Evolutionary conservation across 2,113 vertebrate genomes (phyloP), one percentile per base, ranked within the genome.

Genomic region (Xenus cinereus): DNA sequence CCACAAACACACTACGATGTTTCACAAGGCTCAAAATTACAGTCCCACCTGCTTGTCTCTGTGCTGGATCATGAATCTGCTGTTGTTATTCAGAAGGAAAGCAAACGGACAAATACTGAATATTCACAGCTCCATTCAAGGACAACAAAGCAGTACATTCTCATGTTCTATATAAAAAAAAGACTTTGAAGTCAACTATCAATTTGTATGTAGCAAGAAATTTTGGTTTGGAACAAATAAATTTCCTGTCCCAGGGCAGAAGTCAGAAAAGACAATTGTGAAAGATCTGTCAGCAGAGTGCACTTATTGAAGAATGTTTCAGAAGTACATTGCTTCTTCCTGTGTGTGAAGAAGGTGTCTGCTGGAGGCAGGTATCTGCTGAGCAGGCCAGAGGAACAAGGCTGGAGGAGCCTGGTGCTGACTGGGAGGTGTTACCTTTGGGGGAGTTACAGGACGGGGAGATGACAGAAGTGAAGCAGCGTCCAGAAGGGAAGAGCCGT

Each of bases 301-400:
- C 20, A 13, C 39, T 5, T 59, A 37, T 1, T 71, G 43, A 43
- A 3, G 46, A 11, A 26, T 4, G 24, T 13, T 88, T 48, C 30
- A n/a, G 72, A 56, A 57, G 21, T 6, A 19, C 1, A 6, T 33
- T 21, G 54, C 32, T 28, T 2, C 37, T 30, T 22, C 41, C 46
- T 5, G 3, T 1, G 5, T 0, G 1, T 20, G 71, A 45, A 33
- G 43, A 62, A 54, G 53, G 53, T 54, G 53, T 54, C 39, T 15
- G 64, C 45, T 59, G 73, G n/a, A 74, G 39, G 56, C 48, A 57
- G 76, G 6, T 6, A 5, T 7, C 21, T 71, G 76, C 32, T 9
- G 72, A 62, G 64, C 54, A 95, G 81, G 74, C 32, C 0, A 26
- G 46, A 81, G 73, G 27, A 71, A 37, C 27, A 66, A 41, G 64